phyloP scores from a whole-genome alignment of 2,113 vertebrate genomes.

The Cinclus mexicanus region DNA sequence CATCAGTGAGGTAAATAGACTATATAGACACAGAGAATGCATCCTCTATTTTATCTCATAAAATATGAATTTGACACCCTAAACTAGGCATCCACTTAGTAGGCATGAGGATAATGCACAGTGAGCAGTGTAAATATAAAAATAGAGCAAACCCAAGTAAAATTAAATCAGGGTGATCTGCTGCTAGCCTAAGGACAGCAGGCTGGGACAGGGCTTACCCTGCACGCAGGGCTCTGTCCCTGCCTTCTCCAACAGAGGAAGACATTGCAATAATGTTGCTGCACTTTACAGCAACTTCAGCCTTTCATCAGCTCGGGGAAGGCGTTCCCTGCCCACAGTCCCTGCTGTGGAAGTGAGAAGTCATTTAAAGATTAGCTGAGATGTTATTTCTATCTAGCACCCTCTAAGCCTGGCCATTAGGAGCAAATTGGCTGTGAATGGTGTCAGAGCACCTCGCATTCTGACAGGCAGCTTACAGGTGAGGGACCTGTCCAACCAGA shows the following conservation, averaged over 20 bases:
- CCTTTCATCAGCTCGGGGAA: not conserved
- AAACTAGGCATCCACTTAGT: not conserved
- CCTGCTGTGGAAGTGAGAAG: not conserved
- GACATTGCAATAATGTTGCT: not conserved
- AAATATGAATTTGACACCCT: not conserved
- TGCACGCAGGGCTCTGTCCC: not conserved
- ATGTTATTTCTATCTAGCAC: constrained; percentile 22
- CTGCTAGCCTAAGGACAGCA: rapidly evolving
- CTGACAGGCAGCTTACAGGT: not conserved
- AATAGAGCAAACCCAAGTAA: not conserved
- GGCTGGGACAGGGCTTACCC: not conserved
- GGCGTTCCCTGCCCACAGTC: not conserved
- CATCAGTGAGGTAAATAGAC: not conserved
- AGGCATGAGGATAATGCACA: not conserved
- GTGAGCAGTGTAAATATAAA: not conserved
- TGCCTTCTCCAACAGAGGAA: not conserved
- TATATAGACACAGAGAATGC: not conserved
- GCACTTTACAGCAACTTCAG: not conserved
- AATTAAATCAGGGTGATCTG: not conserved
- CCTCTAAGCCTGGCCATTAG: not conserved
- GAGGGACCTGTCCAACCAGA: not conserved
- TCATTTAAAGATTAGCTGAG: constrained; percentile 40
- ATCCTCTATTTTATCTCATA: not conserved
- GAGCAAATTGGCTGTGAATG: constrained; percentile 21
- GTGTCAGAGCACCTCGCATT: not conserved